These are phyloP conservation scores for Antheraea yamamai DNA, from an alignment of 2,888 invertebrate genomes.

Conservation along the genomic window DNA sequence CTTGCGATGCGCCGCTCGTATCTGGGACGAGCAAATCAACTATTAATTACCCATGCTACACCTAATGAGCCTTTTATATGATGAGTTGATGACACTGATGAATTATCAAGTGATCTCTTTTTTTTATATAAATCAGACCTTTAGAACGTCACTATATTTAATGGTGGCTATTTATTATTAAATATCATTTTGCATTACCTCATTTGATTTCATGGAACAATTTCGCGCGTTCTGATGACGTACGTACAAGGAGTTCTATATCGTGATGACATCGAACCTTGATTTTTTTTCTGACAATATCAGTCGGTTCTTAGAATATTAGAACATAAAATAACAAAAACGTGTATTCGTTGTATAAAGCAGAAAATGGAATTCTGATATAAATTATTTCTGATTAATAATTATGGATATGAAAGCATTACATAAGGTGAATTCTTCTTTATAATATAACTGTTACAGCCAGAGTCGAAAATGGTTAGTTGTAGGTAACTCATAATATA, in stretches of 20 bases:
- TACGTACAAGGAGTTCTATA: not conserved
- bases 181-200: not conserved
- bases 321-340: not conserved
- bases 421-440: too few species aligned
- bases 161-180: not conserved
- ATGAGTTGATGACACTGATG: constrained; percentile 33
- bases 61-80: constrained; percentile 62
- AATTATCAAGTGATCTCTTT: constrained; percentile 24
- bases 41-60: constrained; percentile 71
- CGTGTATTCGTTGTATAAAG: not conserved
- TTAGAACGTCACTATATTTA: not conserved
- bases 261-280: not conserved
- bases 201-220: not conserved
- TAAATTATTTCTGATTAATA: not conserved
- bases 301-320: not conserved
- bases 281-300: constrained; percentile 3
- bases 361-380: not conserved
- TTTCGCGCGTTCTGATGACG: not conserved
- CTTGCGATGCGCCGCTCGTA: constrained; percentile 75
- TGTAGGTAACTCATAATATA: not conserved
- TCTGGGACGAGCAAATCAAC: constrained; percentile 74
- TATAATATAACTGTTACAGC: not conserved
- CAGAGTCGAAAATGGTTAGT: not conserved
- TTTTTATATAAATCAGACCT: not conserved
- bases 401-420: too few species aligned